Base-by-base conservation (phyloP, 2,113 vertebrate genomes). In the Clarias batrachus region DNA sequence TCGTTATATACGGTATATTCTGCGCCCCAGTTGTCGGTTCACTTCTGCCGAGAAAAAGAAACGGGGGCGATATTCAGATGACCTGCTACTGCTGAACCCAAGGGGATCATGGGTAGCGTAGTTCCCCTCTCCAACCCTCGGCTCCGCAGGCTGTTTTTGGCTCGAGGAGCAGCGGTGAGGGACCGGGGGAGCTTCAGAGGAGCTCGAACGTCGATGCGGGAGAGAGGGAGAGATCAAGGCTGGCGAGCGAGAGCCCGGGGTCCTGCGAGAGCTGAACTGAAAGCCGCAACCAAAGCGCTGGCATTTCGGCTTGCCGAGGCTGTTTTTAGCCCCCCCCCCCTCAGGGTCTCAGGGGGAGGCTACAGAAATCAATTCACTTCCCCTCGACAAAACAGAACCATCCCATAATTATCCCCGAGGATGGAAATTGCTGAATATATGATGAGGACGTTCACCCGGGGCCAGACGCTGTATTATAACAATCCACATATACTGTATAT, bases 341-440 rank as follows among this genome's bases (percentile, higher is more conserved):
- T 81, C 5, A 21, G 89, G 74, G 90, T 48, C 48, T 48, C 48
- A 37, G 52, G 73, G 62, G 86, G 68, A 66, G 48, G 8, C 37
- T 79, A n/a, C 9, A 86, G 66, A 84, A 90, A 91, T 91, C 90
- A 89, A 91, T 92, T 81, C 83, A 52, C 80, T 78, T 76, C 37
- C 27, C 27, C 84, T 81, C 27, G 77, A 60, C 59, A 68, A 82
- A 86, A 80, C 70, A 84, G 81, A 62, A 70, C 60, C 48, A 66
- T 71, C 54, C 57, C 85, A 80, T 90, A 88, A 91, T 91, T 88
- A 91, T 90, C 80, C 81, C 6, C 2, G 57, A 37, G 70, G 79
- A 63, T 16, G 85, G 79, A 70, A 80, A 86, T 70, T 85, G 17
- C 48, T 41, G 9, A 41, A 63, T 81, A 83, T 57, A 13, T 48